These are phyloP conservation scores for Drosophila bunnanda DNA, from an alignment of 2,888 invertebrate genomes.

Conservation along the genomic window DNA sequence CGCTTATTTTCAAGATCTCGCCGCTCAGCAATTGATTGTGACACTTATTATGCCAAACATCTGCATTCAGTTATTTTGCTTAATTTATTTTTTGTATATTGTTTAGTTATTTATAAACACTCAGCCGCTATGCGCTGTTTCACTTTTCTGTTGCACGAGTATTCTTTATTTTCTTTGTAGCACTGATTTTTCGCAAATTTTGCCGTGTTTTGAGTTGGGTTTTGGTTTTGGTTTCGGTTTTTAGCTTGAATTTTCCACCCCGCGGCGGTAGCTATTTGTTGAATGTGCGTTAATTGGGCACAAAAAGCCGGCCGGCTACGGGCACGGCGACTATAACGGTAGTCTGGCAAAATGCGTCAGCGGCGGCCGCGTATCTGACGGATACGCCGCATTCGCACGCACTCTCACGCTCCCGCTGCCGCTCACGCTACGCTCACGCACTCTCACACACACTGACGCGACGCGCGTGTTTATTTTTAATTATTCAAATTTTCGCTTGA, in stretches of 20 bases:
- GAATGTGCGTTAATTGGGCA: constrained; percentile 81
- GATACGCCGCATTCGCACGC: constrained; percentile 57
- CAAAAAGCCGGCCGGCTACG: constrained; percentile 83
- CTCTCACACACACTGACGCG: constrained; percentile 46
- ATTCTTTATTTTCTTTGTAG: constrained; percentile 1
- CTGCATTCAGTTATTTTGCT: constrained; percentile 62
- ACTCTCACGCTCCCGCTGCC: constrained; percentile 20
- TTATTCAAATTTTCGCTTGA: constrained; percentile 71
- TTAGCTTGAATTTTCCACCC: constrained; percentile 3
- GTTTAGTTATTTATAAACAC: constrained; percentile 14
- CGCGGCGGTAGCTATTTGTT: constrained; percentile 59
- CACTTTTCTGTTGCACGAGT: constrained; percentile 2
- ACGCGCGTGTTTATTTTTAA: constrained; percentile 73
- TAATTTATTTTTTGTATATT: constrained; percentile 55
- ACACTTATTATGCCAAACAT: constrained; percentile 70
- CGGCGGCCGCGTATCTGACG: constrained; percentile 74
- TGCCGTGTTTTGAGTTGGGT: constrained; percentile 7
- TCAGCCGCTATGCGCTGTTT: constrained; percentile 13
- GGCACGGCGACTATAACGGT: constrained; percentile 42
- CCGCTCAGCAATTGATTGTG: constrained; percentile 69
- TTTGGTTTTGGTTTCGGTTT: constrained; percentile 1
- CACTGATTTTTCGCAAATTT: constrained; percentile 11
- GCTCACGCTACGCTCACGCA: constrained; percentile 14
- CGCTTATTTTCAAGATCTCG: constrained; percentile 31
- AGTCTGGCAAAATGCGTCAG: constrained; percentile 69